phyloP scores from a whole-genome alignment of 1,140 invertebrate genomes.

The Trissolcus basalis region DNA sequence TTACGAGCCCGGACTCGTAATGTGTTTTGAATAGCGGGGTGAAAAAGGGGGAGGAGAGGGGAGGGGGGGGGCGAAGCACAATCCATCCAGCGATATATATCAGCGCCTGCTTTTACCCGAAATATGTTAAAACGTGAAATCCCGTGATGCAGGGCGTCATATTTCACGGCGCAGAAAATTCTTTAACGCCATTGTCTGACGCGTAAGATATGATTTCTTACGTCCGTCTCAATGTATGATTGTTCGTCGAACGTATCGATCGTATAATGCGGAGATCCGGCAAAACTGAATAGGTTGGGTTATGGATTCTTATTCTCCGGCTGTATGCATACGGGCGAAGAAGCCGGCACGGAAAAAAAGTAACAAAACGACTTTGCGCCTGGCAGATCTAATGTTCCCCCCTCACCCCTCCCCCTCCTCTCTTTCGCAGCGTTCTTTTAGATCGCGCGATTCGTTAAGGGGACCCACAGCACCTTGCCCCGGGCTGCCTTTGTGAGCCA shows the following conservation, averaged over 20 bases:
- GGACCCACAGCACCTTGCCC: constrained; percentile 69
- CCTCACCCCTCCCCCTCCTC: constrained; percentile 17
- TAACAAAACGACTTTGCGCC: constrained; percentile 71
- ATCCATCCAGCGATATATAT: constrained; percentile 25
- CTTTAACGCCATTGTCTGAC: constrained; percentile 29
- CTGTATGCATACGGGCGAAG: constrained; percentile 56
- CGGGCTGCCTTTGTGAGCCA: constrained; percentile 67
- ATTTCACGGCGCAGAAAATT: constrained; percentile 50
- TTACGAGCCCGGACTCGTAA: constrained; percentile 15
- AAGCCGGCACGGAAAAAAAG: constrained; percentile 60
- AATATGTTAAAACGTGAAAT: constrained; percentile 52
- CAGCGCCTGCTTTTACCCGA: constrained; percentile 24
- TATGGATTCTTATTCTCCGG: constrained; percentile 64
- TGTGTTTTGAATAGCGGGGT: constrained; percentile 10
- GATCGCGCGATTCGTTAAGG: constrained; percentile 54
- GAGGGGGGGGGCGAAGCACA: not conserved
- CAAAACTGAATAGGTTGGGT: constrained; percentile 59
- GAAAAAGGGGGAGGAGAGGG: not conserved
- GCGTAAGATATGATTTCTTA: constrained; percentile 56
- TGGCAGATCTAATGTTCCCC: constrained; percentile 65
- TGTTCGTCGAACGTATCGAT: constrained; percentile 56
- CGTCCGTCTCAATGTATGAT: constrained; percentile 33
- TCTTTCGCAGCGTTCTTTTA: constrained; percentile 32
- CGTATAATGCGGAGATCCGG: constrained; percentile 60
- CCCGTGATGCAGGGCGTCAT: constrained; percentile 38